Evolutionary conservation across 2,797 vertebrate species (phyloP).

Genomic region (Melanitta fusca): DNA sequence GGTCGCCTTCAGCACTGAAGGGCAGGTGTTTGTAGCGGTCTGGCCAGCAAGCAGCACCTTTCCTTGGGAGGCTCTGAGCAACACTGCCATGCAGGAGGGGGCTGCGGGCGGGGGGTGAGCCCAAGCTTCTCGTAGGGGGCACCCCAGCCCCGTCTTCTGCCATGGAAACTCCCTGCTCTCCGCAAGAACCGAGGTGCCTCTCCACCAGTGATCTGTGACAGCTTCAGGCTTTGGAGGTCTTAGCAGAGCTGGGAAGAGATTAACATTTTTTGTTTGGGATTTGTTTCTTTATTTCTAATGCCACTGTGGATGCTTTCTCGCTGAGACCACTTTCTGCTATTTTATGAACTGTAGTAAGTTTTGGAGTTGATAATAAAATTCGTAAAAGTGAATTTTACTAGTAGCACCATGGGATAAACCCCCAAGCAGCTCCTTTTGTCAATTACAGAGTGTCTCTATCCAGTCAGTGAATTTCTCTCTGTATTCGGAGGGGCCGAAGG

Average conservation of each 20-base stretch:
- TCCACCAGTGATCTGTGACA: background rate
- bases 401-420: rapidly evolving
- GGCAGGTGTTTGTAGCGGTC: background rate
- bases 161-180: background rate
- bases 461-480: background rate
- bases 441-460: rapidly evolving
- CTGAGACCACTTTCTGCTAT: rapidly evolving
- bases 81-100: no score
- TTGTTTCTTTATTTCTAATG: background rate
- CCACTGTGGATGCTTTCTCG: background rate
- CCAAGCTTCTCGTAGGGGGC: no score
- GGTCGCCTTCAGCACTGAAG: background rate
- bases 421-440: background rate
- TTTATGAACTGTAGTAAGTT: background rate
- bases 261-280: background rate
- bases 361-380: background rate
- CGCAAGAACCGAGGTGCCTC: rapidly evolving
- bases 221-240: background rate
- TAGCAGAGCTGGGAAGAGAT: rapidly evolving
- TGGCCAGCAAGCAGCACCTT: no score
- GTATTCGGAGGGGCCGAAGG: background rate
- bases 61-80: no score
- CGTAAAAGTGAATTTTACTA: background rate
- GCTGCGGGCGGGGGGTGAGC: no score
- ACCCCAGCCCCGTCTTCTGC: no score